Conservation (phyloP, 2,888 invertebrate genomes). For the Himalopsyche tibetana region DNA sequence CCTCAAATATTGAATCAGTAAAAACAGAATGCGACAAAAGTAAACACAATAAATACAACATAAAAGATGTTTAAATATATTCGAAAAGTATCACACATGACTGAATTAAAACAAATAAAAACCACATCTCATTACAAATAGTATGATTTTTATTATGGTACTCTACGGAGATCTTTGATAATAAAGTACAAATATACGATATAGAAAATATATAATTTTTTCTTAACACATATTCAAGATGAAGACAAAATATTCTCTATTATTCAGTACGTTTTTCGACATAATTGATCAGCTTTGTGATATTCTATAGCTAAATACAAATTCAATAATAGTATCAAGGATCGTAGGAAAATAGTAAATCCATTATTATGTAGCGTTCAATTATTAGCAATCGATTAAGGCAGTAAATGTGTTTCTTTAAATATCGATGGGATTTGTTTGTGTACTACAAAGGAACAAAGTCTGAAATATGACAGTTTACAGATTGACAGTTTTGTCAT, state of each 20-base stretch:
- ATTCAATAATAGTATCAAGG: too few species aligned
- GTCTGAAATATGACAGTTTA: not conserved
- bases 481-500: not conserved
- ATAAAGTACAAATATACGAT: not conserved
- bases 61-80: too few species aligned
- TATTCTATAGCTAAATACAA: too few species aligned
- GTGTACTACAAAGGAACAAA: constrained; percentile 19
- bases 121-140: not conserved
- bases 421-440: constrained; percentile 29
- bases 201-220: not conserved
- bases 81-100: not conserved
- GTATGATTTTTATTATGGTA: not conserved
- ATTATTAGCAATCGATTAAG: constrained; percentile 9
- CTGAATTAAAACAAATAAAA: constrained; percentile 3
- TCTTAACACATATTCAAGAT: not conserved
- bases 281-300: too few species aligned
- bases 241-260: not conserved
- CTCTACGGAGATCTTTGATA: too few species aligned
- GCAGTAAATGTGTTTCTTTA: constrained; percentile 12
- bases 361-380: not conserved
- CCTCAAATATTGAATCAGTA: too few species aligned
- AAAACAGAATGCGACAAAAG: too few species aligned
- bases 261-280: too few species aligned
- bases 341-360: too few species aligned
- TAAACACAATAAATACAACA: too few species aligned